A percentile compares a stretch with the other conserved stretches of the same genome.
Conservation (phyloP, 2,113 vertebrate species). For the Naja naja region DNA sequence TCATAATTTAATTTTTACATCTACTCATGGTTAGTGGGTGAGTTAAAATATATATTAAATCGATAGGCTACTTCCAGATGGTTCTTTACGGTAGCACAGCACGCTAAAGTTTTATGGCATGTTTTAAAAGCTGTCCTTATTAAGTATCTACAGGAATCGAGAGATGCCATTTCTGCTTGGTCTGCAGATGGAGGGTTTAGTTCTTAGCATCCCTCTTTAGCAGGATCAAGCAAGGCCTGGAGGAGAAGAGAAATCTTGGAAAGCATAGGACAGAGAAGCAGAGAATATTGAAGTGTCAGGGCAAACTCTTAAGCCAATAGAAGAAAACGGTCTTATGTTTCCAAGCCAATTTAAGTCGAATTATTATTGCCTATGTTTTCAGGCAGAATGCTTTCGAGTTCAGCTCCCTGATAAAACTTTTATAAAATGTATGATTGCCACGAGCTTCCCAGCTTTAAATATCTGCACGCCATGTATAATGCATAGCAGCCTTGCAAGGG, state of each 20-base stretch:
- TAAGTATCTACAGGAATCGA: not conserved
- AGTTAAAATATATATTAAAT: not conserved
- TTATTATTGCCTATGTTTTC: not conserved
- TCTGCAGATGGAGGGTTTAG: not conserved
- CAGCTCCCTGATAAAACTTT: not conserved
- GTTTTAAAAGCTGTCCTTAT: not conserved
- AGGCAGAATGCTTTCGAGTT: not conserved
- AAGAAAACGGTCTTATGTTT: not conserved
- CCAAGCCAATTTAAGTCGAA: not conserved
- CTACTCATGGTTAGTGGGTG: not conserved
- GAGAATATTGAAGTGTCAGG: not conserved
- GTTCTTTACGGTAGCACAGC: not conserved
- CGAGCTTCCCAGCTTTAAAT: not conserved
- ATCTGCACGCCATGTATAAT: not conserved
- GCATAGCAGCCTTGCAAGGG: not conserved
- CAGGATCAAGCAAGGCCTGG: not conserved
- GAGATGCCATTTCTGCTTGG: not conserved
- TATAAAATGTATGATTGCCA: not conserved
- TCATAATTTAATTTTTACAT: not conserved
- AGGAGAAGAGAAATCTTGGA: not conserved
- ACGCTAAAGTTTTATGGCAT: not conserved
- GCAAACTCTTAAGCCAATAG: not conserved
- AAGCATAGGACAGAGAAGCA: not conserved
- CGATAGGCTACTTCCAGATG: not conserved
- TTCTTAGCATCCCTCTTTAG: not conserved